These are phyloP conservation scores for Pampusana beccarii DNA, from an alignment of 2,113 vertebrate species.

Conservation along the genomic window DNA sequence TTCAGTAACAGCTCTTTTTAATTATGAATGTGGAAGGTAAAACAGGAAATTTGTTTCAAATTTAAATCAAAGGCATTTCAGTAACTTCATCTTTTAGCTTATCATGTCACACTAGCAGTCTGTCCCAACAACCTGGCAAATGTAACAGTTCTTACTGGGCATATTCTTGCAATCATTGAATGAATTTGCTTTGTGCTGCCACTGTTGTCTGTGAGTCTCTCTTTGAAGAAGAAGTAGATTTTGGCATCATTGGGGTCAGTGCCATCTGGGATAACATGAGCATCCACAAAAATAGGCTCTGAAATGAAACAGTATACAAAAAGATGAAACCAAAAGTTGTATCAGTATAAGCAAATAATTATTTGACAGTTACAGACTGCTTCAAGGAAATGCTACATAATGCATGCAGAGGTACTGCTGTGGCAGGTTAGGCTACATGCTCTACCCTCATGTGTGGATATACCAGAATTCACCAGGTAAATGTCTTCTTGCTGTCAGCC, in stretches of 20 bases:
- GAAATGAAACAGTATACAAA: constrained; percentile 28
- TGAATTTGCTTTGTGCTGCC: constrained; percentile 94
- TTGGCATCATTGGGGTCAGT: constrained; percentile 95
- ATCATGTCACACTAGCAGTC: not conserved
- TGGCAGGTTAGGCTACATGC: not conserved
- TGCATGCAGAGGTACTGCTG: not conserved
- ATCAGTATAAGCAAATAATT: not conserved
- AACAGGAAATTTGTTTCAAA: not conserved
- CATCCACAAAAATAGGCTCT: constrained; percentile 96
- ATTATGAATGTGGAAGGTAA: not conserved
- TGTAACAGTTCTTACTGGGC: constrained; percentile 84
- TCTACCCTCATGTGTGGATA: not conserved
- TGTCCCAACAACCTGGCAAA: not conserved
- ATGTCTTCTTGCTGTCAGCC: not conserved
- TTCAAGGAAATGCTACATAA: not conserved
- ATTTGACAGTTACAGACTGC: not conserved
- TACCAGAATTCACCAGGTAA: not conserved
- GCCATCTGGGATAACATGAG: constrained; percentile 93
- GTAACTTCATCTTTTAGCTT: not conserved
- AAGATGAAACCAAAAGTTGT: not conserved
- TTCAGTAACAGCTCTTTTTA: not conserved
- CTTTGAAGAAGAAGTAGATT: constrained; percentile 95
- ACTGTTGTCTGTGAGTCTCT: constrained; percentile 89
- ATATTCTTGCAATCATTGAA: constrained; percentile 96
- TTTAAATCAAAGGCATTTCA: not conserved